Conservation (phyloP, 2,888 invertebrate genomes). For the Parochlus steinenii region DNA sequence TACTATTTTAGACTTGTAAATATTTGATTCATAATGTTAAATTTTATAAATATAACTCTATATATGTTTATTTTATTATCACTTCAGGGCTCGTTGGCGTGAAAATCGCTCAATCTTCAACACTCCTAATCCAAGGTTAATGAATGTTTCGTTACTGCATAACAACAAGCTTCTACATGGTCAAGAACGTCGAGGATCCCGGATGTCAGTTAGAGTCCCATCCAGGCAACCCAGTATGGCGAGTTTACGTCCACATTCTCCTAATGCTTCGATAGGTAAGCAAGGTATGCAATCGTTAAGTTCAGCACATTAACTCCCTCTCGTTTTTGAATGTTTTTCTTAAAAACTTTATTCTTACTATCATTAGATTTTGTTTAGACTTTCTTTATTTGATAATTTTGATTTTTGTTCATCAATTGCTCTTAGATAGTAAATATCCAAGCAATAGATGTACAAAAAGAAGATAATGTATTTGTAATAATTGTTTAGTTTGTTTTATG, state of each 20-base stretch:
- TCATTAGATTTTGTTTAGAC: too few relatives aligned
- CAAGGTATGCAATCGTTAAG: conserved; percentile 22
- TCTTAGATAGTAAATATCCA: too few relatives aligned
- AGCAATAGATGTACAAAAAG: too few relatives aligned
- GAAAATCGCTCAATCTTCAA: conserved; percentile 88
- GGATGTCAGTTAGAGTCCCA: conserved; percentile 61
- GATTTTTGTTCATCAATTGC: too few relatives aligned
- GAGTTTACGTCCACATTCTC: conserved; percentile 63
- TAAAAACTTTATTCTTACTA: too few relatives aligned
- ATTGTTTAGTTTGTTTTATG: too few relatives aligned
- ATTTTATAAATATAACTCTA: conserved; percentile 12
- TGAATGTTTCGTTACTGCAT: conserved; percentile 74
- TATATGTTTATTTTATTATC: conserved; percentile 10
- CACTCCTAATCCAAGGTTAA: conserved; percentile 81
- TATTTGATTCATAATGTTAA: not conserved
- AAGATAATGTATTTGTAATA: too few relatives aligned
- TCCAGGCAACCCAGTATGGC: conserved; percentile 76
- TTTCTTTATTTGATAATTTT: too few relatives aligned
- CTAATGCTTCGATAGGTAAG: conserved; percentile 33
- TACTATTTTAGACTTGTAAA: too few relatives aligned
- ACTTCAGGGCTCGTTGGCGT: conserved; percentile 72
- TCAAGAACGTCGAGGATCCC: conserved; percentile 60
- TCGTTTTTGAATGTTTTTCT: too few relatives aligned
- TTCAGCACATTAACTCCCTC: conserved; percentile 3
- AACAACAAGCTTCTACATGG: conserved; percentile 66